Percentiles rank a stretch among this genome's conserved stretches.
phyloP scores from a whole-genome alignment of 2,797 vertebrate genomes.

The Thripadectes ignobilis region DNA sequence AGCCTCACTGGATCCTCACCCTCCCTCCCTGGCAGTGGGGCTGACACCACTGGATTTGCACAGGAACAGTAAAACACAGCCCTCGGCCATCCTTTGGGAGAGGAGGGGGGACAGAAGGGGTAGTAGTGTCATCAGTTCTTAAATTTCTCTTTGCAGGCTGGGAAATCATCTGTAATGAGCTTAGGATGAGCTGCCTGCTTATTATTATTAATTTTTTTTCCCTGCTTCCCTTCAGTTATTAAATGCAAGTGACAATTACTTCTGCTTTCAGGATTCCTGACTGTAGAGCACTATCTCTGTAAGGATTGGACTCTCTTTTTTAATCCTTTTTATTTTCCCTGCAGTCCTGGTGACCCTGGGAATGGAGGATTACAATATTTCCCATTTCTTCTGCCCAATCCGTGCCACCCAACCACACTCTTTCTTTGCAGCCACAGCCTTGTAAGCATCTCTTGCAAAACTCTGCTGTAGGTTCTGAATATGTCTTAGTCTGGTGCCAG shows the following conservation, averaged over 20 bases:
- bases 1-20: not conserved
- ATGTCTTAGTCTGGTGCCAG: not conserved
- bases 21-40: not conserved
- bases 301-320: not conserved
- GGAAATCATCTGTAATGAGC: not conserved
- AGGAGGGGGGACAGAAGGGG: not conserved
- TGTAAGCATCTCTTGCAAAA: not conserved
- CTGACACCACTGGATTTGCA: not conserved
- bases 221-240: not conserved
- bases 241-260: not conserved
- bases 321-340: not conserved
- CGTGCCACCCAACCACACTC: not conserved
- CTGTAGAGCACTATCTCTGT: not conserved
- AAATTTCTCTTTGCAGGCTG: not conserved
- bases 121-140: not conserved
- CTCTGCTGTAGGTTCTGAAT: not conserved
- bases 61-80: not conserved
- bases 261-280: not conserved
- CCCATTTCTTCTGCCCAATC: not conserved
- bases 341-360: not conserved
- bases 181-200: not conserved
- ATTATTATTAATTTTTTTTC: not conserved
- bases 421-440: not conserved
- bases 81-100: not conserved
- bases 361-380: not conserved